These are phyloP conservation scores for Malthinus seriepunctatus DNA, from an alignment of 2,888 invertebrate genomes.

Conservation along the genomic window DNA sequence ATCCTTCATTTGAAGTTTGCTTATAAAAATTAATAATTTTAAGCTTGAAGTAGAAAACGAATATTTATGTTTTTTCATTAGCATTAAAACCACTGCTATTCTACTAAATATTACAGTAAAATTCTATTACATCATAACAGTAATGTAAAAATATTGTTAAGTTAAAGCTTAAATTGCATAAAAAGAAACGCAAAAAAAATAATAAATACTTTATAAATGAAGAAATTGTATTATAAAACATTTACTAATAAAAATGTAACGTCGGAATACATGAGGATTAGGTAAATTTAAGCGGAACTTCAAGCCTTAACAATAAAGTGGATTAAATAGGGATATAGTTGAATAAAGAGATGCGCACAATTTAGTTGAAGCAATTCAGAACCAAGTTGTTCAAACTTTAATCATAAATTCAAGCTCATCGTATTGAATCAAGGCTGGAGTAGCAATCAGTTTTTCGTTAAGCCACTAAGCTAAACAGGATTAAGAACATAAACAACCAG, in stretches of 20 bases:
- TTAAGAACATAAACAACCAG: conserved; percentile 22
- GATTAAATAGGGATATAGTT: conserved; percentile 51
- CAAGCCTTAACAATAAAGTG: conserved; percentile 51
- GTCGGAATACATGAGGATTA: conserved; percentile 24
- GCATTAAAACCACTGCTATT: no score
- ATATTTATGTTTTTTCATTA: no score
- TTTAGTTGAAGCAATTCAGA: conserved; percentile 51
- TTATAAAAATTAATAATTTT: no score
- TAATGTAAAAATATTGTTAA: no score
- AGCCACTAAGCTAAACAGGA: conserved; percentile 29
- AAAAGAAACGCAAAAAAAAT: no score
- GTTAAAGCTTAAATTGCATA: no score
- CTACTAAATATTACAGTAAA: no score
- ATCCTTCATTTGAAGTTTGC: no score
- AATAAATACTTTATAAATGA: neutral
- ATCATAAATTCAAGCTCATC: conserved; percentile 48
- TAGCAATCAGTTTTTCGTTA: conserved; percentile 34
- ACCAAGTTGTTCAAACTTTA: conserved; percentile 52
- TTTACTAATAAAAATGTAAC: conserved; percentile 20
- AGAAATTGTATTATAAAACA: conserved; percentile 1
- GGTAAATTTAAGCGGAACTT: conserved; percentile 47
- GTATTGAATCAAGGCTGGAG: conserved; percentile 43
- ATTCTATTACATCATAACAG: no score
- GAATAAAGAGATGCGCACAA: conserved; percentile 53
- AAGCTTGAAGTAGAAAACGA: no score